Evolutionary conservation across 2,888 invertebrate genomes (phyloP).

Genomic region (Cheilosia grossa): DNA sequence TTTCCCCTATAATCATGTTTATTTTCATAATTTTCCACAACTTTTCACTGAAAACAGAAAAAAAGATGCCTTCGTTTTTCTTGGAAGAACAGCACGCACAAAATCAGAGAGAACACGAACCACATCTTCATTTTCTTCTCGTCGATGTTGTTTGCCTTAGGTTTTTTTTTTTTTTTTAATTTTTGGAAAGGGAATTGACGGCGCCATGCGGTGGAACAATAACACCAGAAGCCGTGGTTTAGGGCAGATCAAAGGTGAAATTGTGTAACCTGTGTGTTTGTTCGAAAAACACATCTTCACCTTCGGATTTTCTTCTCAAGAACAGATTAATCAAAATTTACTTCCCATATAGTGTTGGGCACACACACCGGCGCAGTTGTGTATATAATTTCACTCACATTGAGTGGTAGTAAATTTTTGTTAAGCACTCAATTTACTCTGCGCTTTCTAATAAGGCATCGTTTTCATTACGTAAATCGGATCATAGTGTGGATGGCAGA

Average conservation of each 20-base stretch:
- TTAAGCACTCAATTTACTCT: slow-evolving; percentile 54
- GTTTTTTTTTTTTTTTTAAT: neutral
- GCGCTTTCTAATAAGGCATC: slow-evolving; percentile 50
- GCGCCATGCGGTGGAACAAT: slow-evolving; percentile 73
- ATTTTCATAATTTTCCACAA: slow-evolving; percentile 74
- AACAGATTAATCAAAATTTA: slow-evolving; percentile 65
- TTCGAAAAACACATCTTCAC: slow-evolving; percentile 62
- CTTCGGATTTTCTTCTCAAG: slow-evolving; percentile 34
- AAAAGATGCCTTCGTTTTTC: slow-evolving; percentile 20
- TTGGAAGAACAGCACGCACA: slow-evolving; percentile 18
- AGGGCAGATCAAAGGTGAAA: slow-evolving; percentile 70
- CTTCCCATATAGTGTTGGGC: neutral
- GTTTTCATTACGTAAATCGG: slow-evolving; percentile 33
- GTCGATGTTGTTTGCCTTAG: slow-evolving; percentile 9
- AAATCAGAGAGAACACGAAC: slow-evolving; percentile 12
- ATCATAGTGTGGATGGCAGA: neutral
- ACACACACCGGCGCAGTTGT: slow-evolving; percentile 23
- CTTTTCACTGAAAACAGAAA: slow-evolving; percentile 63
- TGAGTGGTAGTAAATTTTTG: slow-evolving; percentile 67
- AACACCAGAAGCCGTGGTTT: slow-evolving; percentile 51
- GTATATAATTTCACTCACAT: slow-evolving; percentile 61
- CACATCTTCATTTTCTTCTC: slow-evolving; percentile 57
- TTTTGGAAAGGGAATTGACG: slow-evolving; percentile 53
- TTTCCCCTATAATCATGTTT: slow-evolving; percentile 70
- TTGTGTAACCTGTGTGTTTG: slow-evolving; percentile 71